phyloP scores from a whole-genome alignment of 2,113 vertebrate species.

The Xiphophorus maculatus region DNA sequence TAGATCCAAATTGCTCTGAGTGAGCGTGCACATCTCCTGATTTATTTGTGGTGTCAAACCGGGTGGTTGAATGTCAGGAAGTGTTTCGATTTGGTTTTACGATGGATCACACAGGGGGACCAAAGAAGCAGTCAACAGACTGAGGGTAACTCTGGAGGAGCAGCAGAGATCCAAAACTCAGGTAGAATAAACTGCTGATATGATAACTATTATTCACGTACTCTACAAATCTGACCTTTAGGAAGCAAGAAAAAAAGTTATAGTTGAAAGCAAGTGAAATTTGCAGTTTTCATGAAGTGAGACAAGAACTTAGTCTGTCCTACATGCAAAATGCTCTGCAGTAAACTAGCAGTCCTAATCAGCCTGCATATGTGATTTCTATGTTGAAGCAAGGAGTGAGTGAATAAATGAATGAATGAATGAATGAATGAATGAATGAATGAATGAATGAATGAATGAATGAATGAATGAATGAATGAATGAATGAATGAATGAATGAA shows the following conservation, averaged over 20 bases:
- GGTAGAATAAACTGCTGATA: neutral
- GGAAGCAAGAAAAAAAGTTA: neutral
- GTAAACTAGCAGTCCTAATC: neutral
- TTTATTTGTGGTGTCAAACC: neutral
- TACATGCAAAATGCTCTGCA: no score
- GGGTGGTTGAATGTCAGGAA: neutral
- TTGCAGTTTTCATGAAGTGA: neutral
- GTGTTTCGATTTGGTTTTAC: neutral
- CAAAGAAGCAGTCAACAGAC: neutral
- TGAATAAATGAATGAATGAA: no score
- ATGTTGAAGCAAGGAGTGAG: no score
- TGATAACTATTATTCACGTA: neutral
- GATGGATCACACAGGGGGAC: neutral
- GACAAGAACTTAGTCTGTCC: no score
- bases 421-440: no score
- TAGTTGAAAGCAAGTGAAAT: neutral
- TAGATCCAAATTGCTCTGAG: slow-evolving; percentile 35
- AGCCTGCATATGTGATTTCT: no score
- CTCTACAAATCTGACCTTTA: neutral
- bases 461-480: no score
- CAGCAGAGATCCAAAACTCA: neutral
- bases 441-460: no score
- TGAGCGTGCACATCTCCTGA: neutral
- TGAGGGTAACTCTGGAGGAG: neutral
- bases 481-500: no score